Conservation (phyloP, 2,113 vertebrate genomes). For the Nyctereutes procyonoides region DNA sequence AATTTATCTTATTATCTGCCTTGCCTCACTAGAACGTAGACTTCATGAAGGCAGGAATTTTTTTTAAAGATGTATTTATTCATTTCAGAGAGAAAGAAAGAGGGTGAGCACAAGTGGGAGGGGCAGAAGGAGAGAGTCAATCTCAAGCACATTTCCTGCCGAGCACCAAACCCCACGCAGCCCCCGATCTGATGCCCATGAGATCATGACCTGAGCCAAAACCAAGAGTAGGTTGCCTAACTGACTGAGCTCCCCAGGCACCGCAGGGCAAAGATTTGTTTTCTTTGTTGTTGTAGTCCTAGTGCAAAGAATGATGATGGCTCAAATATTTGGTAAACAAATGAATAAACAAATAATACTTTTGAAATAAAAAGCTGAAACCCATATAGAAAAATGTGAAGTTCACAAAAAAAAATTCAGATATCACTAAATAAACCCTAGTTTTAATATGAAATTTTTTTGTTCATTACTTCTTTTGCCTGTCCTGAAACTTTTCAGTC, state of each 20-base stretch:
- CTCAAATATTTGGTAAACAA: slow-evolving; percentile 26
- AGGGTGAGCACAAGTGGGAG: no score
- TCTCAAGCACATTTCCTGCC: no score
- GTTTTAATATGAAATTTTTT: not conserved
- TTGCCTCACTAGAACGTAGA: not conserved
- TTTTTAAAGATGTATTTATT: not conserved
- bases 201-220: no score
- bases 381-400: not conserved
- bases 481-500: not conserved
- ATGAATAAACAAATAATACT: not conserved
- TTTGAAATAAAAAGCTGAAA: slow-evolving; percentile 45
- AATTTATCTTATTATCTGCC: not conserved
- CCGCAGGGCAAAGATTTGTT: not conserved
- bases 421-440: not conserved
- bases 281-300: not conserved
- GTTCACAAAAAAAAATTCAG: not conserved
- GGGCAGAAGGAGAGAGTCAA: no score
- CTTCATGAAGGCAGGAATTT: not conserved
- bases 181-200: no score
- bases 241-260: no score
- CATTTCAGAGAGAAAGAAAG: no score
- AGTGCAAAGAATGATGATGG: not conserved
- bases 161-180: no score
- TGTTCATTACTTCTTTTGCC: not conserved
- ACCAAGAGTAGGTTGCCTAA: no score